These are phyloP conservation scores for Dasysyrphus albostriatus DNA, from an alignment of 2,888 invertebrate species.

Conservation along the genomic window DNA sequence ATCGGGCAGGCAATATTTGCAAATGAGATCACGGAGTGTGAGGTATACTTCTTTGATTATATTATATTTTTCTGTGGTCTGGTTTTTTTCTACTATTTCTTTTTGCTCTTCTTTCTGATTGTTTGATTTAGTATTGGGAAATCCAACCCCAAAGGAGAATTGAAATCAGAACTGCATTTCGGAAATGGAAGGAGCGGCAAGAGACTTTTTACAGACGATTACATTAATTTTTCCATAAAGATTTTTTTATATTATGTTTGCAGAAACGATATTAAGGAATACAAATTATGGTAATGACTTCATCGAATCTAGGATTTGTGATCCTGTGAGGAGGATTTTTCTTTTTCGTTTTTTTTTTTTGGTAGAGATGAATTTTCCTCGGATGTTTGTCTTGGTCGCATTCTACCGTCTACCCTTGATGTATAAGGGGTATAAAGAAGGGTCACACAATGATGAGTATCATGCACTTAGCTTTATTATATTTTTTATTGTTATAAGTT, in stretches of 20 bases:
- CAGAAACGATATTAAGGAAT: conserved; percentile 49
- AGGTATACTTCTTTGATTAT: conserved; percentile 54
- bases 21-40: conserved; percentile 52
- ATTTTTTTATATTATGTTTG: conserved; percentile 36
- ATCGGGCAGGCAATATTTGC: too few species aligned
- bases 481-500: conserved; percentile 44
- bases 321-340: conserved; percentile 21
- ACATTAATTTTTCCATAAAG: conserved; percentile 58
- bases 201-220: conserved; percentile 66
- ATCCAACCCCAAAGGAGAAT: conserved; percentile 41
- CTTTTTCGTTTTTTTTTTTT: neutral
- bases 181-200: conserved; percentile 5
- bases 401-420: conserved; percentile 41
- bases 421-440: neutral
- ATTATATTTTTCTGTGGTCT: conserved; percentile 25
- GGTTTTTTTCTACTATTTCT: conserved; percentile 8
- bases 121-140: conserved; percentile 28
- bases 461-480: conserved; percentile 66
- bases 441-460: conserved; percentile 51
- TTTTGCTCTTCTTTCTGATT: conserved; percentile 27
- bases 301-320: conserved; percentile 52
- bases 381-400: conserved; percentile 16
- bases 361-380: neutral
- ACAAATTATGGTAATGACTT: conserved; percentile 71
- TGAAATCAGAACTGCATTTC: conserved; percentile 16